phyloP scores from a whole-genome alignment of 2,113 vertebrate genomes.

The Pogona vitticeps region DNA sequence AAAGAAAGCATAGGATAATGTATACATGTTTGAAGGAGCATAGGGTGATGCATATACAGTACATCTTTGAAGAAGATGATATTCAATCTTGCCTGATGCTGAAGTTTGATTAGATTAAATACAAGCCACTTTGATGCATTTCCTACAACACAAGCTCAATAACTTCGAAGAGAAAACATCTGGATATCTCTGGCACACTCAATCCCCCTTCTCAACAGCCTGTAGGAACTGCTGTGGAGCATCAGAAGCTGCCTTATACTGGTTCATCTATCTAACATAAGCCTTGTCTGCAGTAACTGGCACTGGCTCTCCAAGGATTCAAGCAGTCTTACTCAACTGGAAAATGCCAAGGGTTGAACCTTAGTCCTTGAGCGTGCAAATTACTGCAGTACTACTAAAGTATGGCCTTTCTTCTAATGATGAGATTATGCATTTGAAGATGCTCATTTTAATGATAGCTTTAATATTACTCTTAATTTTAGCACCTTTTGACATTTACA shows the following conservation, averaged over 20 bases:
- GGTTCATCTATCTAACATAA: background rate
- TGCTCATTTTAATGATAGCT: background rate
- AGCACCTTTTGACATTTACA: background rate
- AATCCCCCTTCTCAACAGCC: slow-evolving; percentile 9
- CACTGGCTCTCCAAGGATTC: background rate
- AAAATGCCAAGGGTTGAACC: background rate
- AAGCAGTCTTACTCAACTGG: background rate
- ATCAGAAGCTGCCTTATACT: slow-evolving; percentile 5
- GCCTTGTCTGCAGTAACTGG: background rate
- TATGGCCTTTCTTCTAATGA: background rate
- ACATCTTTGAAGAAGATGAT: slow-evolving; percentile 61
- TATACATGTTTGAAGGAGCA: slow-evolving; percentile 54
- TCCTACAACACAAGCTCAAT: slow-evolving; percentile 11
- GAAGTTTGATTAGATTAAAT: slow-evolving; percentile 17
- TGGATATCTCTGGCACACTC: slow-evolving; percentile 14
- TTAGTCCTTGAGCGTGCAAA: background rate
- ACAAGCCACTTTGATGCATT: slow-evolving; percentile 40
- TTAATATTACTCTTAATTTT: background rate
- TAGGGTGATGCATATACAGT: too few relatives aligned
- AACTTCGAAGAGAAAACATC: slow-evolving; percentile 33
- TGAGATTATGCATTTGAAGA: background rate
- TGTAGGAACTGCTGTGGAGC: background rate
- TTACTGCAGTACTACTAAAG: background rate
- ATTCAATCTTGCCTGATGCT: slow-evolving; percentile 32
- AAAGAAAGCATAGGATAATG: slow-evolving; percentile 35